Evolutionary conservation across 2,888 invertebrate genomes (phyloP), one percentile per base, ranked within the genome.

Genomic region (Cetonia aurata): DNA sequence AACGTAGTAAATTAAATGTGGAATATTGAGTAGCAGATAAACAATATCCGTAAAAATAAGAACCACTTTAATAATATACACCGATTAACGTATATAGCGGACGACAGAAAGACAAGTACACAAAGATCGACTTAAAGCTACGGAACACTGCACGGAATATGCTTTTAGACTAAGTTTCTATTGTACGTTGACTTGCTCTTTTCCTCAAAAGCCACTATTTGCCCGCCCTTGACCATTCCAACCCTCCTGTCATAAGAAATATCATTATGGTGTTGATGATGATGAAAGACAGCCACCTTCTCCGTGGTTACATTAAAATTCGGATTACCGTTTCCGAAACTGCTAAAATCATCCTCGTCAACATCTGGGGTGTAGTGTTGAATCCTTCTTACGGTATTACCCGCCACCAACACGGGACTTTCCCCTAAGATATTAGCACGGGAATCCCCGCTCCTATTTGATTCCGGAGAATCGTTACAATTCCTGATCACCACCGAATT

Each of bases 381-480:
- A 8, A 17, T 8, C 19, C 41, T 65, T 17, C 25, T 65, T 13
- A 50, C 12, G 15, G 37, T 19, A 19, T 65, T 65, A 15, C 62
- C 50, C 33, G 46, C 57, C 15, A 37, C 46, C 3, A 67, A 57
- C 17, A 55, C 46, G 13, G 75, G 74, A 60, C 75, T 76, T 44
- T 71, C 73, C 67, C 70, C 71, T 25, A 75, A 55, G 33, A 74
- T 74, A 67, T 74, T 75, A 15, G 65, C 56, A 67, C 78, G 76
- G 1, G 80, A 80, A 71, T 82, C 79, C 59, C 88, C 88, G 0
- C 89, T 90, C 17, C 89, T 88, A 72, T 89, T 85, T 0, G 90
- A 89, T 50, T 90, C 82, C 67, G 90, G 81, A 1, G 82, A 83
- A 55, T 83, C 82, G 65, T 76, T 80, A 56, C 79, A 80, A 52